Percentiles rank a stretch among this genome's conserved stretches.
Evolutionary conservation across 1,140 invertebrate species (phyloP).

Genomic region (Dufourea novaeangliae): DNA sequence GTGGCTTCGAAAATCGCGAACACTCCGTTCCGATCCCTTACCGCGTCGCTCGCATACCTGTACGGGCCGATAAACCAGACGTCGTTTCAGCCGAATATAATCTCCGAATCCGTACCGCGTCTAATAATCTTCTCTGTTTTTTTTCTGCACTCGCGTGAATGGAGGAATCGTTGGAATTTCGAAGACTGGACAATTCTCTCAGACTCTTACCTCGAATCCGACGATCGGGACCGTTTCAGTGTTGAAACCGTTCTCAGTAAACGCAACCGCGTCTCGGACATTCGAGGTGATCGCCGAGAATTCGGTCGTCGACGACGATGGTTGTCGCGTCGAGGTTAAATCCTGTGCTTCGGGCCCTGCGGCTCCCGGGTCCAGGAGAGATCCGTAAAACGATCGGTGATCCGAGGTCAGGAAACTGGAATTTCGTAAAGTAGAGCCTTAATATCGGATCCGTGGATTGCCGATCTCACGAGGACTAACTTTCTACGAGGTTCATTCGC

Average conservation of each 20-base stretch:
- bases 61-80: too few relatives aligned
- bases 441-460: constrained; percentile 67
- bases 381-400: constrained; percentile 54
- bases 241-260: constrained; percentile 41
- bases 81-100: too few relatives aligned
- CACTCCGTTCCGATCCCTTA: background rate
- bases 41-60: too few relatives aligned
- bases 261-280: constrained; percentile 11
- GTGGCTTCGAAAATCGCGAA: background rate
- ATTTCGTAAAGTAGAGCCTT: constrained; percentile 78
- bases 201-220: constrained; percentile 57
- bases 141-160: too few relatives aligned
- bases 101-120: too few relatives aligned
- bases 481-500: constrained; percentile 49
- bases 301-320: constrained; percentile 15
- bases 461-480: constrained; percentile 67
- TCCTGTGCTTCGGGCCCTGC: constrained; percentile 1
- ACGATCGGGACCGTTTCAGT: constrained; percentile 23
- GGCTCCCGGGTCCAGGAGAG: constrained; percentile 33
- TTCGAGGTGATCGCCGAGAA: constrained; percentile 25
- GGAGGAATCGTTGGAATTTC: background rate
- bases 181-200: too few relatives aligned
- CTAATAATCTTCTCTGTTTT: background rate
- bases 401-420: constrained; percentile 77
- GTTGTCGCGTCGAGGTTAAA: constrained; percentile 2